A percentile compares a stretch with the other conserved stretches of the same genome.
Conservation (phyloP, 1,140 invertebrate species). For the Drosophila virilis region DNA sequence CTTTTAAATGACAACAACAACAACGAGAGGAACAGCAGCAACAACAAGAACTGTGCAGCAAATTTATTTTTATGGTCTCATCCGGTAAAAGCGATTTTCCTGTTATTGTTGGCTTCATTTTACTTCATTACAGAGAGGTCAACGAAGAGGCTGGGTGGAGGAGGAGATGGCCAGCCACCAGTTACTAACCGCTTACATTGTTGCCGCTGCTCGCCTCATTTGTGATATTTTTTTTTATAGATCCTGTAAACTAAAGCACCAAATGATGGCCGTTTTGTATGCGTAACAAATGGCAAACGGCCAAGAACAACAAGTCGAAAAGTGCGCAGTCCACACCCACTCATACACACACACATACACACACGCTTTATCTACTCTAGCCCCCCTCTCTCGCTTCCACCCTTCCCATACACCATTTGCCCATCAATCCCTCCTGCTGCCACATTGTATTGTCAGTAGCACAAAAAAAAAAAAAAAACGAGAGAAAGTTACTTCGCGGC, state of each 20-base stretch:
- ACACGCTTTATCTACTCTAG: neutral
- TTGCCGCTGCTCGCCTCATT: conserved; percentile 60
- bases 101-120: conserved; percentile 29
- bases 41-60: neutral
- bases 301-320: conserved; percentile 31
- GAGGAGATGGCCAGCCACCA: neutral
- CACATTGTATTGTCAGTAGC: conserved; percentile 36
- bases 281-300: conserved; percentile 33
- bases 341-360: neutral
- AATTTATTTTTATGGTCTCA: conserved; percentile 17
- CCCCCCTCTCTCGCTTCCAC: neutral
- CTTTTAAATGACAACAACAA: conserved; percentile 24
- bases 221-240: conserved; percentile 71
- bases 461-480: neutral
- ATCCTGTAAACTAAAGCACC: conserved; percentile 63
- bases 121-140: conserved; percentile 31
- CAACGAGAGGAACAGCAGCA: neutral
- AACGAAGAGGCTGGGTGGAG: neutral
- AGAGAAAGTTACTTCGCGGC: conserved; percentile 11
- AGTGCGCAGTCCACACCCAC: conserved; percentile 1
- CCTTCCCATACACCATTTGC: neutral
- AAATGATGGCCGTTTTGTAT: conserved; percentile 55
- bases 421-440: conserved; percentile 36
- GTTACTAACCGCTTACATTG: conserved; percentile 47
- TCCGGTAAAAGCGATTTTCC: conserved; percentile 17